phyloP scores from a whole-genome alignment of 2,888 invertebrate genomes.

The Heliothis peltigera region DNA sequence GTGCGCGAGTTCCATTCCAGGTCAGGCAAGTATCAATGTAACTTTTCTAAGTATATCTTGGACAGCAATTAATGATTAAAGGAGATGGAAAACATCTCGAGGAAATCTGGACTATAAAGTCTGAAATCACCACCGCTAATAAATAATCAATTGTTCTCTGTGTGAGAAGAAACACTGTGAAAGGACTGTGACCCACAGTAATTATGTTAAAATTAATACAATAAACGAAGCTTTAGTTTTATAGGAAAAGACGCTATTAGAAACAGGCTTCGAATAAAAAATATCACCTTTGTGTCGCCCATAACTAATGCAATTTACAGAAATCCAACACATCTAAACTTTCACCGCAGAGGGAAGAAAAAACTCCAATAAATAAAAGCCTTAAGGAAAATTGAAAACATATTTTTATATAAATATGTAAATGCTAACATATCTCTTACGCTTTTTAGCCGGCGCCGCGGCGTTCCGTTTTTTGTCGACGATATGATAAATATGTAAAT shows the following conservation, averaged over 20 bases:
- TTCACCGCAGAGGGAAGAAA: constrained; percentile 18
- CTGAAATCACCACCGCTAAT: too few relatives aligned
- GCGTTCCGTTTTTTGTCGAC: constrained; percentile 53
- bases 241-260: background rate
- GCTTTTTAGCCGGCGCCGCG: constrained; percentile 52
- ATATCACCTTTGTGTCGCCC: background rate
- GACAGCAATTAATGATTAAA: too few relatives aligned
- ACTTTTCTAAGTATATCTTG: too few relatives aligned
- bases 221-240: background rate
- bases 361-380: constrained; percentile 56
- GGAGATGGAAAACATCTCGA: too few relatives aligned
- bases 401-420: constrained; percentile 64
- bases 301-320: constrained; percentile 14
- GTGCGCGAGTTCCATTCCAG: too few relatives aligned
- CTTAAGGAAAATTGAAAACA: constrained; percentile 62
- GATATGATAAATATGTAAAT: constrained; percentile 63
- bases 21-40: too few relatives aligned
- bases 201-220: too few relatives aligned
- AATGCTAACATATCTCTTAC: constrained; percentile 60
- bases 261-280: background rate
- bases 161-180: too few relatives aligned
- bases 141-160: too few relatives aligned
- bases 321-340: constrained; percentile 18
- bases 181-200: too few relatives aligned
- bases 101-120: too few relatives aligned